Evolutionary conservation across 2,113 vertebrate species (phyloP), one percentile per base, ranked within the genome.

Genomic region (Globicephala melas): DNA sequence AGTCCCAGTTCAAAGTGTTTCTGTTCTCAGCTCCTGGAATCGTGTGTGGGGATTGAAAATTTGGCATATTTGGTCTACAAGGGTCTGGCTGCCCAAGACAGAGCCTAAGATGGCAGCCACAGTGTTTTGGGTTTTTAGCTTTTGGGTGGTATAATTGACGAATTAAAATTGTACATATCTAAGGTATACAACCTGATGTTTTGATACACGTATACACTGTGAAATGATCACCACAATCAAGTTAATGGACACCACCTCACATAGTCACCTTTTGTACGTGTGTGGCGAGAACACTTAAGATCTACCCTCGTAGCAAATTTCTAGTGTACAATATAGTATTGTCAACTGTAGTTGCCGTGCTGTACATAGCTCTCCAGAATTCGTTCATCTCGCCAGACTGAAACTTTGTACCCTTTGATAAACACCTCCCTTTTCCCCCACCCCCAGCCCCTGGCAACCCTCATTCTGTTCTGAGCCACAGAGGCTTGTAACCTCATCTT

Each of bases 21-120:
- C 53, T 86, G 25, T 36, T 14, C 53, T 62, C 26, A 0, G 44
- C 67, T 82, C 36, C 31, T 36, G 25, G 71, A 55, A 65, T 18
- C 1, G 0, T 18, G 62, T 4, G 8, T 6, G 11, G 28, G 47
- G 15, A 38, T 23, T 36, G 3, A 26, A 31, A 14, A 28, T 25
- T 38, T 7, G 6, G 6, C 38, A 3, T 12, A 1, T 73, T 77
- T 38, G 53, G 28, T 55, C n/a, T 65, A 4, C 7, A 3, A 1
- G 26, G 11, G 8, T 38, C 63, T 9, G 2, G 17, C 25, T 62
- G 50, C 81, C 0, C 0, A 4, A 53, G 14, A 77, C 47, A 63
- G 87, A 73, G 50, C 79, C 79, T 15, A 50, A 81, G 68, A 58
- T 28, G 10, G 12, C n/a, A 83, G 44, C 83, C 44, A 74, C 20